A percentile compares a stretch with the other conserved stretches of the same genome.
These are phyloP conservation scores for Anas platyrhynchos DNA, from an alignment of 2,113 vertebrate species.

Conservation along the genomic window DNA sequence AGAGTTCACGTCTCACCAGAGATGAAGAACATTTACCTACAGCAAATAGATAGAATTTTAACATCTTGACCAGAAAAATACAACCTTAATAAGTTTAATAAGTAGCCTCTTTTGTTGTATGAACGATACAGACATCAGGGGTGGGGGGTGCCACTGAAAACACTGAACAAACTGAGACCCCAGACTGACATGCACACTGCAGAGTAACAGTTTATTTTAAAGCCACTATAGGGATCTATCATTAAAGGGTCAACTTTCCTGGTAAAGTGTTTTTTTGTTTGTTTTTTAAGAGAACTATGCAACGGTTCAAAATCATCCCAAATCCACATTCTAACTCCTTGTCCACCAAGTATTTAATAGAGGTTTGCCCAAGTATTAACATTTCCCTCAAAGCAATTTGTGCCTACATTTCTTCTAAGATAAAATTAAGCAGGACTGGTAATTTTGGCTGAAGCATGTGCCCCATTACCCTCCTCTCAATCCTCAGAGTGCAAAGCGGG, in stretches of 20 bases:
- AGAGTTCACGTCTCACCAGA: neutral
- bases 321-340: neutral
- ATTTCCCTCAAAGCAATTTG: neutral
- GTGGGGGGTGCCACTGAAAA: neutral
- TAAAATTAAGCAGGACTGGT: neutral
- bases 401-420: neutral
- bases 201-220: neutral
- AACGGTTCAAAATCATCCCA: neutral
- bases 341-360: neutral
- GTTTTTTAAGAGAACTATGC: neutral
- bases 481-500: neutral
- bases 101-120: neutral
- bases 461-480: neutral
- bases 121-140: neutral
- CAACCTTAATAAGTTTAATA: neutral
- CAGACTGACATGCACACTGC: neutral
- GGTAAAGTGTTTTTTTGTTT: neutral
- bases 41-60: neutral
- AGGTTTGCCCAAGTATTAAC: neutral
- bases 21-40: neutral
- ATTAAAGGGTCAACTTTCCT: neutral
- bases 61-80: neutral
- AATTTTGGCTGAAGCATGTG: neutral
- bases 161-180: accelerated
- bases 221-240: neutral